These are phyloP conservation scores for Bergia puertoricense DNA, from an alignment of 92 coral and sea anemone species.

Conservation along the genomic window DNA sequence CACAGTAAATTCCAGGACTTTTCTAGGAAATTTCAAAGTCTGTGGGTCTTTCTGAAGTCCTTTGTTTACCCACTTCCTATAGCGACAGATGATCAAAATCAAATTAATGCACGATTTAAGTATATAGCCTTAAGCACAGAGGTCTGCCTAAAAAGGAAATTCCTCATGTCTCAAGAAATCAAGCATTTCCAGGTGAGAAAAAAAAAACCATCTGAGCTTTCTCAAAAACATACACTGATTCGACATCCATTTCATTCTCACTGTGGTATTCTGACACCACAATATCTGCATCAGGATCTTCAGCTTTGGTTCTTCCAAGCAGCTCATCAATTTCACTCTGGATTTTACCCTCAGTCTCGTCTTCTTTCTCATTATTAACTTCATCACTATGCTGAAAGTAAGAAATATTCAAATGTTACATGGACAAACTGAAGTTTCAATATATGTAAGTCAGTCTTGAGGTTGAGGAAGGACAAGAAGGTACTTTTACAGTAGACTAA, in stretches of 20 bases:
- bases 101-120: not conserved
- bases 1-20: too few species aligned
- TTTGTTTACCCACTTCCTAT: too few species aligned
- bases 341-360: slow-evolving; percentile 63
- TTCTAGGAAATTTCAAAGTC: too few species aligned
- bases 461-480: too few species aligned
- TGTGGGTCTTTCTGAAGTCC: too few species aligned
- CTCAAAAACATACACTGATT: slow-evolving; percentile 38
- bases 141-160: not conserved
- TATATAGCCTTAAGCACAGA: not conserved
- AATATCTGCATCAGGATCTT: slow-evolving; percentile 86
- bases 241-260: slow-evolving; percentile 65
- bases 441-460: too few species aligned
- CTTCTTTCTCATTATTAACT: slow-evolving; percentile 45
- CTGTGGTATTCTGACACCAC: slow-evolving; percentile 84
- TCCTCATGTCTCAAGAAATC: too few species aligned
- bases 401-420: not conserved
- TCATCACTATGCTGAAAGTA: slow-evolving; percentile 65
- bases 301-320: slow-evolving; percentile 58
- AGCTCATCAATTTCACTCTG: slow-evolving; percentile 71
- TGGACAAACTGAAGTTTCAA: too few species aligned
- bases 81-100: too few species aligned
- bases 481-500: too few species aligned
- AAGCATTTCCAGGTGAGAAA: too few species aligned
- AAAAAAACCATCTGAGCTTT: not conserved